Conservation (phyloP, 2,113 vertebrate genomes). For the Larimichthys polyactis region DNA sequence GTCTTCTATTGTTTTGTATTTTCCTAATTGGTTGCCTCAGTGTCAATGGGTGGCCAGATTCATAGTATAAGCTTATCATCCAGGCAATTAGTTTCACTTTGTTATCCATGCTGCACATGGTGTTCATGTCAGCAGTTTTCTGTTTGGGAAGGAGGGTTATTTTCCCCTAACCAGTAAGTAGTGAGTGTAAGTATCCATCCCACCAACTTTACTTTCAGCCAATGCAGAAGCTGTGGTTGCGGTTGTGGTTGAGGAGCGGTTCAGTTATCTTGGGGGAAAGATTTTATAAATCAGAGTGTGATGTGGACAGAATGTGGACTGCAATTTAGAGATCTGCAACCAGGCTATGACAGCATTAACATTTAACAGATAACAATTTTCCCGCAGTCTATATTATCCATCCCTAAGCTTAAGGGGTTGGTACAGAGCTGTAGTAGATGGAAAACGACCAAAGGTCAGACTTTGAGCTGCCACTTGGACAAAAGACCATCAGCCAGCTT, state of each 20-base stretch:
- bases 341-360: background rate
- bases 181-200: background rate
- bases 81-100: background rate
- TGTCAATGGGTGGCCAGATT: background rate
- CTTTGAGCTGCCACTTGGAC: conserved; percentile 21
- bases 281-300: background rate
- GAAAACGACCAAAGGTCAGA: conserved; percentile 4
- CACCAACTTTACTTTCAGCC: background rate
- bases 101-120: background rate
- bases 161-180: background rate
- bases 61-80: background rate
- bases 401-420: background rate
- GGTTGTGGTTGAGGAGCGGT: background rate
- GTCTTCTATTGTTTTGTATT: background rate
- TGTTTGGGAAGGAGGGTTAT: conserved; percentile 1
- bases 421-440: background rate
- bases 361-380: background rate
- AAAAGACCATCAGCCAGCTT: conserved; percentile 3
- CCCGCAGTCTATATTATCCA: background rate
- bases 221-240: background rate
- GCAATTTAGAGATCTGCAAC: background rate
- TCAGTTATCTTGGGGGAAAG: background rate
- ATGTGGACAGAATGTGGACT: background rate
- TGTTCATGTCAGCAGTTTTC: background rate
- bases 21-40: background rate